phyloP scores from a whole-genome alignment of 2,113 vertebrate species.

The Diphyllodes magnificus region DNA sequence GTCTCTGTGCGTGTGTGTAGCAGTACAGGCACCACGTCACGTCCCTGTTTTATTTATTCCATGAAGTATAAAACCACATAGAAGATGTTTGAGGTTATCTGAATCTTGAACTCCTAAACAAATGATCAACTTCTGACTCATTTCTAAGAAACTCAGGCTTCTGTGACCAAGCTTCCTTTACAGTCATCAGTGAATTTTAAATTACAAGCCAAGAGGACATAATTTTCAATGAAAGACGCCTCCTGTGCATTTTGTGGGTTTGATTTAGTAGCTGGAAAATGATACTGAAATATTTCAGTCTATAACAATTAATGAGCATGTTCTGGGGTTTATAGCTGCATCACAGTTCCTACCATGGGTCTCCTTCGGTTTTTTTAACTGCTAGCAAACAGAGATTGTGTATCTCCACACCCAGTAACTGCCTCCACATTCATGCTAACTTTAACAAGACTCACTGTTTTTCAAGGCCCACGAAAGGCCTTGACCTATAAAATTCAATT shows the following conservation, averaged over 20 bases:
- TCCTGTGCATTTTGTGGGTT: not conserved
- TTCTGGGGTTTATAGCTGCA: not conserved
- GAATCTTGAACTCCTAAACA: conserved; percentile 18
- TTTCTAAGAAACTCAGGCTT: conserved; percentile 18
- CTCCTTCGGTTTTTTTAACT: not conserved
- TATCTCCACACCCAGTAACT: conserved; percentile 24
- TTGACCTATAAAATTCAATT: conserved; percentile 70
- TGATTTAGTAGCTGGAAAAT: not conserved
- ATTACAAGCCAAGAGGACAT: not conserved
- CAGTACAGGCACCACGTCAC: not conserved
- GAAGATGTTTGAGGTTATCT: not conserved
- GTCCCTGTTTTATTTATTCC: not conserved
- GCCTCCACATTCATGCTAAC: not conserved
- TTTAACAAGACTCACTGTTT: conserved; percentile 38
- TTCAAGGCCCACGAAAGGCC: conserved; percentile 45
- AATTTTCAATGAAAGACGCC: not conserved
- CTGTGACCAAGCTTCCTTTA: conserved; percentile 19
- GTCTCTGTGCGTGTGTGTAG: not conserved
- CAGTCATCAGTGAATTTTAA: conserved; percentile 2
- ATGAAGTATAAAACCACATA: not conserved
- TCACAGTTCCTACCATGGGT: not conserved
- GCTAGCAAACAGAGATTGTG: conserved; percentile 34
- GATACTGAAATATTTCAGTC: not conserved
- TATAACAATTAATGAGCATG: conserved; percentile 36
- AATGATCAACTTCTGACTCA: not conserved